Conservation (phyloP, 1,140 invertebrate genomes). For the Pachypeltis micranthus region DNA sequence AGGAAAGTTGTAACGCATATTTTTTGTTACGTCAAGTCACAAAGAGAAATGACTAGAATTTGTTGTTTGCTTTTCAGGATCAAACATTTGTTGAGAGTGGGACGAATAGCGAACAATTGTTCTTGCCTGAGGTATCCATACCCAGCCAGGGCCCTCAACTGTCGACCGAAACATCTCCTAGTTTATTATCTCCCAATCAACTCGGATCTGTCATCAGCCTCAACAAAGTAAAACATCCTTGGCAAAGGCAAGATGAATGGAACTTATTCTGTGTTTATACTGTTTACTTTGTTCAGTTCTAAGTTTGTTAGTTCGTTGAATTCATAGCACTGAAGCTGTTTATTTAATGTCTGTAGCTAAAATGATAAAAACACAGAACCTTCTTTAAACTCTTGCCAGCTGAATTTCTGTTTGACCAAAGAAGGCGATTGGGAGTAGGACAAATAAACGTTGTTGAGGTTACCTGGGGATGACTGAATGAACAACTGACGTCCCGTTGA, state of each 20-base stretch:
- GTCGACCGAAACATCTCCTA: no score
- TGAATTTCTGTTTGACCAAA: neutral
- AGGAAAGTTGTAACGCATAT: neutral
- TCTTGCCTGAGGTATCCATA: neutral
- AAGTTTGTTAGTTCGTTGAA: neutral
- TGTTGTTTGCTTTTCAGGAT: no score
- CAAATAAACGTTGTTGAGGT: no score
- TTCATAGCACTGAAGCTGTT: no score
- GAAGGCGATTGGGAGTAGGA: neutral
- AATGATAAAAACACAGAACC: no score
- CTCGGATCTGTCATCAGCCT: constrained; percentile 44
- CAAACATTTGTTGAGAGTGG: constrained; percentile 11
- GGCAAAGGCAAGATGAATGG: constrained; percentile 38
- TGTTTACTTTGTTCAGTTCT: neutral
- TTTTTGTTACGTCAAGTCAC: neutral
- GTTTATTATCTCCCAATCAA: constrained; percentile 39
- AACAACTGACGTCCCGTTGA: no score
- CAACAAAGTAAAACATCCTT: constrained; percentile 40
- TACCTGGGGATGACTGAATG: no score
- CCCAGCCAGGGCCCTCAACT: no score
- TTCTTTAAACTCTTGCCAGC: no score
- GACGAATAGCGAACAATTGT: neutral
- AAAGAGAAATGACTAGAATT: no score
- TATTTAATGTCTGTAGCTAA: no score
- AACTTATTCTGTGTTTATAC: neutral